Conservation (phyloP, 2,113 vertebrate genomes). For the Isichthys henryi region DNA sequence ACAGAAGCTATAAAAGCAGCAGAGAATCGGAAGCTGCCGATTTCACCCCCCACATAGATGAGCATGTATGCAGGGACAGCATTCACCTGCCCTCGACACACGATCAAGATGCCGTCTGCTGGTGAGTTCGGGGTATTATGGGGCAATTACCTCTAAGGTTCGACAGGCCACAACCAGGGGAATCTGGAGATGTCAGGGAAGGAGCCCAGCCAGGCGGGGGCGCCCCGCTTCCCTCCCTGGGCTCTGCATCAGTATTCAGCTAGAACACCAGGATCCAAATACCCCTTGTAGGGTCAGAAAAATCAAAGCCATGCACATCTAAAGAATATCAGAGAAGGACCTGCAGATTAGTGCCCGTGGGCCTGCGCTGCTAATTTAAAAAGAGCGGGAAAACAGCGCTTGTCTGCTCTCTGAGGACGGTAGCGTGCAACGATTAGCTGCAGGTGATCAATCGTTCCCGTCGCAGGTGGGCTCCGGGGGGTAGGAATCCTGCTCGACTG, state of each 20-base stretch:
- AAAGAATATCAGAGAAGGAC: constrained; percentile 59
- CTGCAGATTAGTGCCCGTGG: constrained; percentile 58
- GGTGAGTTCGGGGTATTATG: background rate
- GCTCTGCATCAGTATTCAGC: constrained; percentile 53
- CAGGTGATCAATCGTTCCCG: constrained; percentile 57
- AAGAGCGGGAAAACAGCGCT: constrained; percentile 48
- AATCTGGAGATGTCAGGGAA: background rate
- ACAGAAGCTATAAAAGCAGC: background rate
- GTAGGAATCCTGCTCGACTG: constrained; percentile 24
- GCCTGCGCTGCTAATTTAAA: constrained; percentile 59
- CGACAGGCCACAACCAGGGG: background rate
- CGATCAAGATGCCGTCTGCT: background rate
- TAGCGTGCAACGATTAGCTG: constrained; percentile 50
- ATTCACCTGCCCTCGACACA: background rate
- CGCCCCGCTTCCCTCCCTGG: constrained; percentile 33
- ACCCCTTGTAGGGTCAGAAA: constrained; percentile 57
- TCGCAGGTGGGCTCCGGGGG: constrained; percentile 35
- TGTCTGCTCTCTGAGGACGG: constrained; percentile 45
- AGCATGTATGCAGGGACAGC: background rate
- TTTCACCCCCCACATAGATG: background rate
- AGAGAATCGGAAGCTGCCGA: background rate
- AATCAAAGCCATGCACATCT: constrained; percentile 65
- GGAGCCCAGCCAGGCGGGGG: background rate
- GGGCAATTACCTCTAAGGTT: background rate
- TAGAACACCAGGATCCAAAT: constrained; percentile 39